Evolutionary conservation across 2,113 vertebrate genomes (phyloP).

Genomic region (Blennius ocellaris): DNA sequence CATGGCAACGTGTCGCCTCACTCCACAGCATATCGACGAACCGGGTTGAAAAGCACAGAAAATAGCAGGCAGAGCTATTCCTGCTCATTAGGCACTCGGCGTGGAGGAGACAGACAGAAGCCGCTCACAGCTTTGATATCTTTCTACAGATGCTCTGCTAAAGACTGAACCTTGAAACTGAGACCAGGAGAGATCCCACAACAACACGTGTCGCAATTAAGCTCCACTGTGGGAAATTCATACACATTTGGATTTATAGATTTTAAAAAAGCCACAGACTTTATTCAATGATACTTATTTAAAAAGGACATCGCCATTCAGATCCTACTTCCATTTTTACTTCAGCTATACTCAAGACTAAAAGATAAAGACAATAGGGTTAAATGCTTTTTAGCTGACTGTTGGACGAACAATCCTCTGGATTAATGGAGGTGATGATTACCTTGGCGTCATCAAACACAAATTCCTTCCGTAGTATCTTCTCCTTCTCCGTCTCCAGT

Average conservation of each 20-base stretch:
- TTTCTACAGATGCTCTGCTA: background rate
- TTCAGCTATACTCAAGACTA: background rate
- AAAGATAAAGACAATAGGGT: background rate
- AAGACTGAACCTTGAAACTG: constrained; percentile 7
- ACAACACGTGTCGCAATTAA: background rate
- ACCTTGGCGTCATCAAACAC: constrained; percentile 96
- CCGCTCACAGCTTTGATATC: constrained; percentile 33
- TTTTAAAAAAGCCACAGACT: too few species aligned
- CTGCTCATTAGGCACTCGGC: constrained; percentile 68
- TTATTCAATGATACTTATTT: too few species aligned
- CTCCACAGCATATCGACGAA: constrained; percentile 58
- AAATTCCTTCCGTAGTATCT: constrained; percentile 91
- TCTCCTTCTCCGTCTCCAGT: constrained; percentile 95
- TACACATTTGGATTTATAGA: too few species aligned
- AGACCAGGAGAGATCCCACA: background rate
- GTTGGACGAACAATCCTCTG: background rate
- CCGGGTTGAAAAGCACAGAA: constrained; percentile 41
- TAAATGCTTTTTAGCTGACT: background rate
- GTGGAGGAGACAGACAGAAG: constrained; percentile 55
- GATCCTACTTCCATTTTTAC: too few species aligned
- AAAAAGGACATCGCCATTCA: too few species aligned
- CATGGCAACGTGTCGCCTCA: constrained; percentile 75
- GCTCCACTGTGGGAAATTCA: background rate
- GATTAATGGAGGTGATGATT: background rate
- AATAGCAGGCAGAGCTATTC: constrained; percentile 59